Evolutionary conservation across 2,113 vertebrate genomes (phyloP).

Genomic region (Chionis minor): DNA sequence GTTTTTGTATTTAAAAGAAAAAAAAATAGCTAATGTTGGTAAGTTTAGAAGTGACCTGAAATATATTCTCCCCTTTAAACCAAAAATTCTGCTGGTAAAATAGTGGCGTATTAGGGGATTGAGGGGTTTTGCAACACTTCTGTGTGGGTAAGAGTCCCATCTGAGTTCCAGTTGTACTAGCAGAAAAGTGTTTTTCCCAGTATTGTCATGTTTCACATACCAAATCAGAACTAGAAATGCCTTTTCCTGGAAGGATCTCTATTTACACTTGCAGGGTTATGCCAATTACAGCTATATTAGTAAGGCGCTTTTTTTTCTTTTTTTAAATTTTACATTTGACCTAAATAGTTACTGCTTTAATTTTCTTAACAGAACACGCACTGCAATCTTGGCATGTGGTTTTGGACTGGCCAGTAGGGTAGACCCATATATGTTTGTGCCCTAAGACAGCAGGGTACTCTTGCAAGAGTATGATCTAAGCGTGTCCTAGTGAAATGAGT

Average conservation of each 20-base stretch:
- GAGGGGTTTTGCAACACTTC: neutral
- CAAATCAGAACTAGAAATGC: conserved; percentile 2
- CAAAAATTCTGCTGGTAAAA: neutral
- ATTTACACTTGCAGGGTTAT: conserved; percentile 10
- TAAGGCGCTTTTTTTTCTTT: neutral
- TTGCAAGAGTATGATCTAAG: neutral
- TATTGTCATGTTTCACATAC: neutral
- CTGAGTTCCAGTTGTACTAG: neutral
- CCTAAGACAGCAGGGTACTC: neutral
- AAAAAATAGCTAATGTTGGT: neutral
- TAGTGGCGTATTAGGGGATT: neutral
- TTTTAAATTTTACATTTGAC: neutral
- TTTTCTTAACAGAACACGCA: neutral
- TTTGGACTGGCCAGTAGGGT: neutral
- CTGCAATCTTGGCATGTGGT: neutral
- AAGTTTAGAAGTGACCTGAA: neutral
- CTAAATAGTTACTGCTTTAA: neutral
- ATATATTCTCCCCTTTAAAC: neutral
- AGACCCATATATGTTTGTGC: neutral
- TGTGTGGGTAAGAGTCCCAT: neutral
- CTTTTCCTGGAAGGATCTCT: conserved; percentile 46
- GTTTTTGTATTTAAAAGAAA: conserved; percentile 30
- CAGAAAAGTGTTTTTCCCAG: conserved; percentile 1
- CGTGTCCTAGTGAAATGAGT: neutral
- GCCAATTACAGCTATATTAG: conserved; percentile 4